Percentiles rank a stretch among this genome's conserved stretches.
phyloP scores from a whole-genome alignment of 2,888 invertebrate genomes.

The Corbicula japonica region DNA sequence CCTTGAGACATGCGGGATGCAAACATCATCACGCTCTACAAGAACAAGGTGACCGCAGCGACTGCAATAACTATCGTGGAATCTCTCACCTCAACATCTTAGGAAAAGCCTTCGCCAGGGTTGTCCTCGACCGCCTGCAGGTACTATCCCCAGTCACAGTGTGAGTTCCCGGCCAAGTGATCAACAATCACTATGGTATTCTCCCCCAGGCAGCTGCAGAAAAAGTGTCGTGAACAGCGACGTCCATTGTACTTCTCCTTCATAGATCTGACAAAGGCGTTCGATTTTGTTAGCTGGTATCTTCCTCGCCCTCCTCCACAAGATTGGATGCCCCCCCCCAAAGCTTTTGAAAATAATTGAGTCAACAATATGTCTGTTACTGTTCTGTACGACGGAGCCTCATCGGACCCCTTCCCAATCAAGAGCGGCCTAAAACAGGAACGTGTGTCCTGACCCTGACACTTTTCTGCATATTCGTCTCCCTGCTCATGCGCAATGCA shows the following conservation, averaged over 20 bases:
- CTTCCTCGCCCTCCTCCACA: not conserved
- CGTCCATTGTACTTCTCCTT: not conserved
- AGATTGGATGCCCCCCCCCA: constrained; percentile 45
- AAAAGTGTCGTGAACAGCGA: not conserved
- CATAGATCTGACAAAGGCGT: not conserved
- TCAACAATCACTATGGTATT: constrained; percentile 10
- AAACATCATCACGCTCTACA: constrained; percentile 52
- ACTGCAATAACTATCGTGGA: constrained; percentile 64
- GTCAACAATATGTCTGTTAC: not conserved
- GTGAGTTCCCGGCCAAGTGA: constrained; percentile 21
- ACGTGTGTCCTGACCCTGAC: constrained; percentile 35
- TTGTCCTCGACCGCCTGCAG: constrained; percentile 2
- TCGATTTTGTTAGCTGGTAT: no score
- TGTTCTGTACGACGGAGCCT: not conserved
- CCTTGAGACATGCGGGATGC: constrained; percentile 55
- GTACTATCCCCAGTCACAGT: constrained; percentile 29
- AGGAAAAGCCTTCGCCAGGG: constrained; percentile 3
- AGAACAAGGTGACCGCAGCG: constrained; percentile 58
- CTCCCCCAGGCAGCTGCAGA: no score
- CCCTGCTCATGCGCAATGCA: constrained; percentile 27
- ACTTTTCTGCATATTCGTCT: constrained; percentile 40
- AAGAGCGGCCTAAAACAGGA: constrained; percentile 33
- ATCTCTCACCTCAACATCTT: constrained; percentile 50
- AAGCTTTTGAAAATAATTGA: constrained; percentile 14
- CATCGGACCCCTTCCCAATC: constrained; percentile 18